Evolutionary conservation across 1,140 invertebrate species (phyloP), one percentile per base, ranked within the genome.

Genomic region (Rhyzopertha dominica): DNA sequence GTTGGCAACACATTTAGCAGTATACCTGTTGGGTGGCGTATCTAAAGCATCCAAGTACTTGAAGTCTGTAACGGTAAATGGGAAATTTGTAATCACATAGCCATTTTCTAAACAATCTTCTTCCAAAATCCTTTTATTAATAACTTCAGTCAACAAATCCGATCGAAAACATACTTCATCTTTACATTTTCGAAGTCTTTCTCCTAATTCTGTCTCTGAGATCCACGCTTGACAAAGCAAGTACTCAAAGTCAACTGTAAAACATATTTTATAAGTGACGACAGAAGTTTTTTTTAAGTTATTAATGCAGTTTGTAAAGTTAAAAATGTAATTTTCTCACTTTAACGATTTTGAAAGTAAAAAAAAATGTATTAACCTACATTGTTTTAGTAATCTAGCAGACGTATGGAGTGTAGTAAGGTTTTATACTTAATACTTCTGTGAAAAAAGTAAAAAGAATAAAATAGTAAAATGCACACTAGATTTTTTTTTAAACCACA

Each of bases 11-110:
- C n/a, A n/a, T n/a, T n/a, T n/a, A n/a, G n/a, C n/a, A n/a, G n/a
- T n/a, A n/a, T 53, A 77, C 77, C 76, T 73, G 54, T 82, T 82
- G 1, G 80, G 79, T 5, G 78, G 79, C 12, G 76, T 80, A 7
- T 73, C 55, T 49, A 74, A 68, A 17, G 61, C 66, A 58, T 82
- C 78, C 2, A 82, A 52, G 8, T 72, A 51, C 52, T 76, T 72
- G 38, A 82, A 78, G 49, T 82, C 79, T 0, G 64, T 56, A 0
- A 72, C 69, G 3, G 59, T 70, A 7, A 62, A 66, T 0, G 78
- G 77, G 54, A 73, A 81, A 4, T 71, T 73, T 8, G 71, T 76
- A 19, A 82, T 55, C 14, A 82, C 67, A 77, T 78, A 82, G 0
- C 80, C 80, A 26, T 68, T 63, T 24, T 72, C 68, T 10, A 79